phyloP scores from a whole-genome alignment of 2,113 vertebrate genomes.

The Hydrolagus affinis region DNA sequence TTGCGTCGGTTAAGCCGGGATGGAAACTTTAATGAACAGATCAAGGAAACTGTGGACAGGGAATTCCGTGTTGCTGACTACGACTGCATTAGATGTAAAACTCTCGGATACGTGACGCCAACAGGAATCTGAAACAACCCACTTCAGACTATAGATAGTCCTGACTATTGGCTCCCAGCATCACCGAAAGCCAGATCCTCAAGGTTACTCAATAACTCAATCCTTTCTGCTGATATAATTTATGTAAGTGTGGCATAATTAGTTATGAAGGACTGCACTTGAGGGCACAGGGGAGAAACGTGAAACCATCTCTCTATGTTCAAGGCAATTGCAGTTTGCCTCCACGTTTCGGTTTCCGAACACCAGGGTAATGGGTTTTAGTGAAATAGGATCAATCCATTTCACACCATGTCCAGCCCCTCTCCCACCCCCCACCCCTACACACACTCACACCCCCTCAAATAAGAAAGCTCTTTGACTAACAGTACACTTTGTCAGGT shows the following conservation, averaged over 20 bases:
- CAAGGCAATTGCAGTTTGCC: not conserved
- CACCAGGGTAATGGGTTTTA: too few relatives aligned
- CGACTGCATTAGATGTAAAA: slow-evolving; percentile 15
- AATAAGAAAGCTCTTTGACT: too few relatives aligned
- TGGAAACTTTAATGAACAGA: not conserved
- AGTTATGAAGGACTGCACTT: not conserved
- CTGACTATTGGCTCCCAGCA: not conserved
- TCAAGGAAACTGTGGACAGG: not conserved
- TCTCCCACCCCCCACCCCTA: not conserved
- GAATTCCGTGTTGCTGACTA: slow-evolving; percentile 9
- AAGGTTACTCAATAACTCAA: slow-evolving; percentile 27
- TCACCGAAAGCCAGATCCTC: not conserved
- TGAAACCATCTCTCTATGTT: not conserved
- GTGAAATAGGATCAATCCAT: not conserved
- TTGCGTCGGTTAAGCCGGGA: not conserved
- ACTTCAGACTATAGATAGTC: slow-evolving; percentile 13
- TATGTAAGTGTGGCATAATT: slow-evolving; percentile 14
- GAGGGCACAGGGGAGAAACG: not conserved
- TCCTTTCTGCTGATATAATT: slow-evolving; percentile 22
- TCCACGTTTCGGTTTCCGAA: not conserved
- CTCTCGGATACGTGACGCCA: slow-evolving; percentile 17
- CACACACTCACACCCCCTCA: not conserved
- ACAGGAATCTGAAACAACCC: not conserved
- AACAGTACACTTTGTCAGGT: too few relatives aligned
- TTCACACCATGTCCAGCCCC: not conserved